A percentile compares a stretch with the other conserved stretches of the same genome.
phyloP scores from a whole-genome alignment of 1,140 invertebrate genomes.

The Chrysomallon squamiferum region DNA sequence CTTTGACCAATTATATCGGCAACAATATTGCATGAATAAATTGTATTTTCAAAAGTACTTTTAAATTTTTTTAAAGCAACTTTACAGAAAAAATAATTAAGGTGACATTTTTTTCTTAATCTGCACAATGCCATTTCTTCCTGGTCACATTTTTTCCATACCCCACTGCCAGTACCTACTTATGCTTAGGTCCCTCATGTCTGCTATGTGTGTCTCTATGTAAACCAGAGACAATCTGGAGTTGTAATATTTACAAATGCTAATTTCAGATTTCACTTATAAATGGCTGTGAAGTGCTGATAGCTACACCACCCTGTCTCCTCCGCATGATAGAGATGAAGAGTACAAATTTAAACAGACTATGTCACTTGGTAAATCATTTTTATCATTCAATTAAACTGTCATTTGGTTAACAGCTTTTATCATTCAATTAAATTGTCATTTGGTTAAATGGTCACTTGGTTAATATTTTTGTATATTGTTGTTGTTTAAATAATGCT shows the following conservation, averaged over 20 bases:
- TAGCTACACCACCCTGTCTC: slow-evolving; percentile 52
- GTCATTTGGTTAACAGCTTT: background rate
- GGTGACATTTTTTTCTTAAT: too few relatives aligned
- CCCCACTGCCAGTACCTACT: too few relatives aligned
- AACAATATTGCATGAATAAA: too few relatives aligned
- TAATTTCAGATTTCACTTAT: slow-evolving; percentile 44
- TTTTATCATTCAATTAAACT: too few relatives aligned
- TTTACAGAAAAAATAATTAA: too few relatives aligned
- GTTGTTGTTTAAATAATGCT: background rate
- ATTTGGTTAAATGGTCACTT: background rate
- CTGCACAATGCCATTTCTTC: background rate
- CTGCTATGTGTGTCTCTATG: too few relatives aligned
- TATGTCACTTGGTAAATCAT: slow-evolving; percentile 55
- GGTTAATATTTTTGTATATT: background rate
- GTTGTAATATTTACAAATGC: too few relatives aligned
- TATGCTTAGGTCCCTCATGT: too few relatives aligned
- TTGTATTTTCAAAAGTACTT: too few relatives aligned
- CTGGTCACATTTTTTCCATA: background rate
- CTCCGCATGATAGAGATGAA: slow-evolving; percentile 36
- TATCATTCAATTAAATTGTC: background rate
- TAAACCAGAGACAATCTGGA: too few relatives aligned
- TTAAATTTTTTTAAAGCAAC: too few relatives aligned
- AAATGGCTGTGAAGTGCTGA: slow-evolving; percentile 54
- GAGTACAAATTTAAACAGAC: slow-evolving; percentile 38
- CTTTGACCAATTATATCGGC: too few relatives aligned